Conservation (phyloP, 2,797 vertebrate species). For the Zalophus californianus region DNA sequence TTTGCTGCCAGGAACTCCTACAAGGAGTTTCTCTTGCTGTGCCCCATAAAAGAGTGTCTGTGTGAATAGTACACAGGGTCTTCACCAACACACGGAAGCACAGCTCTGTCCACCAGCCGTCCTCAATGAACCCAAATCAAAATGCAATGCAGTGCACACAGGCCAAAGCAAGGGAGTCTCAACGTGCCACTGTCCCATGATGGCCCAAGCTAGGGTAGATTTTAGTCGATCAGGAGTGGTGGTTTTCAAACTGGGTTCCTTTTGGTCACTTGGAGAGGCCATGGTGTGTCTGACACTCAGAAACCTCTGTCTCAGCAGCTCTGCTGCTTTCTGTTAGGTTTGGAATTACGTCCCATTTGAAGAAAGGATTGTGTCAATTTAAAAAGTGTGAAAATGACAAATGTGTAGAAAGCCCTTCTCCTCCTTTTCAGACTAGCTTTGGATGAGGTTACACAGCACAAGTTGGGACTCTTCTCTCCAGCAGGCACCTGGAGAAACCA, state of each 20-base stretch:
- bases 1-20: conserved; percentile 56
- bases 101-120: neutral
- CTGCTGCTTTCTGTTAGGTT: neutral
- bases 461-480: neutral
- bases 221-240: neutral
- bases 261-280: neutral
- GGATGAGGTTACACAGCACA: neutral
- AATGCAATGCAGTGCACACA: neutral
- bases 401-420: neutral
- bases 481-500: neutral
- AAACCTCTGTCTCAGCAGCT: neutral
- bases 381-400: neutral
- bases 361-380: neutral
- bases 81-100: neutral
- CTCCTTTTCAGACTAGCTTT: neutral
- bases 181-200: neutral
- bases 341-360: neutral
- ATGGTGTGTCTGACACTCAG: neutral
- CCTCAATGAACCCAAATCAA: neutral
- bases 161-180: neutral
- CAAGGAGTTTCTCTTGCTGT: conserved; percentile 34
- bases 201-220: neutral
- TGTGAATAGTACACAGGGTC: neutral
- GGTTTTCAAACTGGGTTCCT: neutral
- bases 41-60: neutral